Percentiles rank a stretch among this genome's conserved stretches.
These are phyloP conservation scores for Lepidocolaptes lacrymiger DNA, from an alignment of 2,797 vertebrate species.

Conservation along the genomic window DNA sequence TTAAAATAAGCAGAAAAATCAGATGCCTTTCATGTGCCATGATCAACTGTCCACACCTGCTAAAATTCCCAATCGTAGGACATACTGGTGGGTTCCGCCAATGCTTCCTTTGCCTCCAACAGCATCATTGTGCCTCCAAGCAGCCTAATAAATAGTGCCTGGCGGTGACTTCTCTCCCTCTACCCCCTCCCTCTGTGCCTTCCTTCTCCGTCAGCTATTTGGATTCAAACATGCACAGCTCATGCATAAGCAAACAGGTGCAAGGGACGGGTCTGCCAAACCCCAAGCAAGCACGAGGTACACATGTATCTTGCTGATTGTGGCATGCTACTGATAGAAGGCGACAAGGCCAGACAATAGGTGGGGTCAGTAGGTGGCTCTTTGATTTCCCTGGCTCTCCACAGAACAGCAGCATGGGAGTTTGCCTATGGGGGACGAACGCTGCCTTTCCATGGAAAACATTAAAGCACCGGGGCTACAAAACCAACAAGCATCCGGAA, in stretches of 20 bases:
- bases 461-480: background rate
- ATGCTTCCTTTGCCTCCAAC: background rate
- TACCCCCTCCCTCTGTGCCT: background rate
- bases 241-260: constrained; percentile 85
- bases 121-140: background rate
- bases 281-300: constrained; percentile 73
- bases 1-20: background rate
- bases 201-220: constrained; percentile 39
- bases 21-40: background rate
- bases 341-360: constrained; percentile 78
- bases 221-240: constrained; percentile 74
- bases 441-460: background rate
- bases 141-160: constrained; percentile 16
- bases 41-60: background rate
- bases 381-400: constrained; percentile 77
- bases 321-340: constrained; percentile 72
- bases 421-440: constrained; percentile 13
- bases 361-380: constrained; percentile 79
- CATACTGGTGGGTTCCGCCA: background rate
- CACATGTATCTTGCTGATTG: constrained; percentile 79
- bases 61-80: background rate
- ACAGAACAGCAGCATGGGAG: constrained; percentile 61
- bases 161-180: background rate
- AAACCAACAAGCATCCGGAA: background rate
- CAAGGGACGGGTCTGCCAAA: constrained; percentile 73